Evolutionary conservation across 2,113 vertebrate species (phyloP).

Genomic region (Sterna hirundo): DNA sequence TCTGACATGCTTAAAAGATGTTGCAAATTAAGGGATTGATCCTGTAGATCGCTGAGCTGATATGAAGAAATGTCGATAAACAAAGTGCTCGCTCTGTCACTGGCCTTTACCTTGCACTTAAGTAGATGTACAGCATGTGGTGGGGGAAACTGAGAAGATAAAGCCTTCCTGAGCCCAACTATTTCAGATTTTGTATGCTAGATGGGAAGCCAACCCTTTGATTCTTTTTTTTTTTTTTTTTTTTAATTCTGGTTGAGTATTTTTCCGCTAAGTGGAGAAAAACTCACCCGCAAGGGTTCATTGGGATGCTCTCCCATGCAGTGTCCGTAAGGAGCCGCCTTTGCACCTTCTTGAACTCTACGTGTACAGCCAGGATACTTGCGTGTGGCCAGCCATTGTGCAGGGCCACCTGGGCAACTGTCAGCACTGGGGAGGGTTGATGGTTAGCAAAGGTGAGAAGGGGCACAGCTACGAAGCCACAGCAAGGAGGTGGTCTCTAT

Average conservation of each 20-base stretch:
- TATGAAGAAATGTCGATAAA: conserved; percentile 22
- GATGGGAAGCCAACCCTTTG: neutral
- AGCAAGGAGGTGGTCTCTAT: neutral
- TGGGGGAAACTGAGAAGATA: neutral
- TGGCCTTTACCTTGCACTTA: neutral
- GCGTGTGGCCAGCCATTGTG: rapidly evolving
- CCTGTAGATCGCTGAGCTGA: neutral
- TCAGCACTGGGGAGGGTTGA: neutral
- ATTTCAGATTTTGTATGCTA: neutral
- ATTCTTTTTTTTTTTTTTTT: neutral
- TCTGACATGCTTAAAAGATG: conserved; percentile 40
- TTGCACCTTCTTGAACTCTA: rapidly evolving
- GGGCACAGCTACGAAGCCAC: rapidly evolving
- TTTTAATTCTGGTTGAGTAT: rapidly evolving
- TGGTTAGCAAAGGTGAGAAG: neutral
- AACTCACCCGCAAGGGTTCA: rapidly evolving
- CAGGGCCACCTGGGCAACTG: neutral
- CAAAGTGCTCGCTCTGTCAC: neutral
- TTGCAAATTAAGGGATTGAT: conserved; percentile 60
- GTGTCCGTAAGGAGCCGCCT: too few relatives aligned
- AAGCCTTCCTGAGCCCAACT: neutral
- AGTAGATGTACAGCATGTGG: neutral
- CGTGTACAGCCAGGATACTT: rapidly evolving
- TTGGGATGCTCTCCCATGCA: rapidly evolving
- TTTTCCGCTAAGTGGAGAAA: neutral